These are phyloP conservation scores for Tolmerus cingulatus DNA, from an alignment of 2,888 invertebrate species.

Conservation along the genomic window DNA sequence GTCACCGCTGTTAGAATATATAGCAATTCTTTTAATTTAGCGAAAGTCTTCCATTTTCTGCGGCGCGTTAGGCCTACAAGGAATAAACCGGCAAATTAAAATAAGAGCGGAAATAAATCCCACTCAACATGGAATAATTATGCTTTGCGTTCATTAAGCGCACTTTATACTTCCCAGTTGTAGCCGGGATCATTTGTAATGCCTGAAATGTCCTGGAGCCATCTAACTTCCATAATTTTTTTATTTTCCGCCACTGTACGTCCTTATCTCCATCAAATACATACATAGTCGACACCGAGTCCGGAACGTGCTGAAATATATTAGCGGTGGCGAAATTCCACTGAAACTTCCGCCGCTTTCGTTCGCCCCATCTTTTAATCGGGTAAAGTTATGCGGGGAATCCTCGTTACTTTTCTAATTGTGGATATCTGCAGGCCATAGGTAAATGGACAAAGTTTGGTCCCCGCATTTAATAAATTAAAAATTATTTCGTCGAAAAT, in stretches of 20 bases:
- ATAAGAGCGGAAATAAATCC: conserved; percentile 17
- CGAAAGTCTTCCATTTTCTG: background rate
- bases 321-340: background rate
- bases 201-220: background rate
- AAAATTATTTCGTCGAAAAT: background rate
- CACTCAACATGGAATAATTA: conserved; percentile 24
- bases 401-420: background rate
- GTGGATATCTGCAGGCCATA: background rate
- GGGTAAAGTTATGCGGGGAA: background rate
- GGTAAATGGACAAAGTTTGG: background rate
- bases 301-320: background rate
- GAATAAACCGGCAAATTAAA: conserved; percentile 19
- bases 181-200: conserved; percentile 27
- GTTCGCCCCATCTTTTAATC: background rate
- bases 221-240: conserved; percentile 8
- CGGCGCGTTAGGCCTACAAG: background rate
- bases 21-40: background rate
- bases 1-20: background rate
- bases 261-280: background rate
- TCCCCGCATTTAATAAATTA: background rate
- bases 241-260: background rate
- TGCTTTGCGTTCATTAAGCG: conserved; percentile 29
- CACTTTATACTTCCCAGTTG: conserved; percentile 7
- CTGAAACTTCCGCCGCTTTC: background rate
- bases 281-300: background rate